phyloP scores from a whole-genome alignment of 2,888 invertebrate species.

The Drosophila kanekoi region DNA sequence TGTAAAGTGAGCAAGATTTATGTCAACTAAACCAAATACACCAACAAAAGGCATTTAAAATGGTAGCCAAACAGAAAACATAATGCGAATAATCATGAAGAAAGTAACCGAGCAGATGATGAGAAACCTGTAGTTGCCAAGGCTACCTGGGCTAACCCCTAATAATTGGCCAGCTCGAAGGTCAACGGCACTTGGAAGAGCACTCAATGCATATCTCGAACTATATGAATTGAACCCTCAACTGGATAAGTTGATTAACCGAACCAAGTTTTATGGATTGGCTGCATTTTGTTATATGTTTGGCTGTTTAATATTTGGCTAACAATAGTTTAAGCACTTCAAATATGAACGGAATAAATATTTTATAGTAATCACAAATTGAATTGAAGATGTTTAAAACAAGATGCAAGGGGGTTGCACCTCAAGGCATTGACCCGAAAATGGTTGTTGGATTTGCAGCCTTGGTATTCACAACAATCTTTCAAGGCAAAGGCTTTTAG shows the following conservation, averaged over 20 bases:
- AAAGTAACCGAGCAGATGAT: not conserved
- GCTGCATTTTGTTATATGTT: too few relatives aligned
- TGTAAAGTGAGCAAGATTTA: slow-evolving; percentile 77
- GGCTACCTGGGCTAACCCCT: slow-evolving; percentile 22
- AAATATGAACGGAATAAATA: too few relatives aligned
- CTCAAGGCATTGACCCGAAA: too few relatives aligned
- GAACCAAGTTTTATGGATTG: too few relatives aligned
- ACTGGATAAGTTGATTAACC: too few relatives aligned
- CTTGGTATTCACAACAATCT: not conserved
- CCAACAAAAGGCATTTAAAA: slow-evolving; percentile 61
- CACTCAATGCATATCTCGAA: not conserved
- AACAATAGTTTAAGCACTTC: too few relatives aligned
- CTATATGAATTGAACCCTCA: too few relatives aligned
- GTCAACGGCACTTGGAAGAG: slow-evolving; percentile 3
- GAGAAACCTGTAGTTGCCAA: slow-evolving; percentile 11
- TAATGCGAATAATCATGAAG: slow-evolving; percentile 35
- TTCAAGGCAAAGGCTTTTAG: not conserved
- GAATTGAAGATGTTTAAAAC: too few relatives aligned
- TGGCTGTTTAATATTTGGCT: too few relatives aligned
- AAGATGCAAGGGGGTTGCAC: too few relatives aligned
- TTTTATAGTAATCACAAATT: too few relatives aligned
- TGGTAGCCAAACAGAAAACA: slow-evolving; percentile 44
- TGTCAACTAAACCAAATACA: slow-evolving; percentile 71
- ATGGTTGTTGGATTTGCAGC: too few relatives aligned
- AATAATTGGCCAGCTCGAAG: slow-evolving; percentile 16